phyloP scores from a whole-genome alignment of 2,113 vertebrate genomes.

The Cynocephalus volans region DNA sequence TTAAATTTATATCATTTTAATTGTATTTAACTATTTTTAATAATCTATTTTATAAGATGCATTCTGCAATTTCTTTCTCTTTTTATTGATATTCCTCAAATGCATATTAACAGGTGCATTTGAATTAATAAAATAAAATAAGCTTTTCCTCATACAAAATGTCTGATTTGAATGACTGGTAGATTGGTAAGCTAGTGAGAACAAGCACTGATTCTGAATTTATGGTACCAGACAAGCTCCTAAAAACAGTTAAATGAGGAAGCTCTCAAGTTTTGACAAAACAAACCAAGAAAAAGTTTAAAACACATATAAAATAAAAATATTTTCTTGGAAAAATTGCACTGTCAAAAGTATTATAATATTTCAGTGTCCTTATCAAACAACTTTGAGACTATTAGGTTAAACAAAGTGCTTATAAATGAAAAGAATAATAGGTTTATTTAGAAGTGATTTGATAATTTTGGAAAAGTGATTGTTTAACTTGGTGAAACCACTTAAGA shows the following conservation, averaged over 20 bases:
- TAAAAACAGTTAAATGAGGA: background rate
- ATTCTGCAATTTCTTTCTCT: background rate
- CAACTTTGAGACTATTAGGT: background rate
- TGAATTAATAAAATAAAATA: slow-evolving; percentile 1
- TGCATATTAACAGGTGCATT: background rate
- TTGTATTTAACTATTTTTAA: slow-evolving; percentile 30
- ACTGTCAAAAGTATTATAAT: background rate
- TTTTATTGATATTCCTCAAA: background rate
- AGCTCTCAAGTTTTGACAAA: background rate
- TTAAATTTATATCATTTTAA: background rate
- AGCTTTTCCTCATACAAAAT: background rate
- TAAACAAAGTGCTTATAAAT: background rate
- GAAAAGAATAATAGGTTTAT: background rate
- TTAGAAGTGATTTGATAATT: background rate
- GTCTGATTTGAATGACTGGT: background rate
- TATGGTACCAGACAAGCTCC: background rate
- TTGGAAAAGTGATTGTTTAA: background rate
- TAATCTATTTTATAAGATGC: background rate
- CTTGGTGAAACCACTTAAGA: background rate
- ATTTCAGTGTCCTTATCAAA: background rate
- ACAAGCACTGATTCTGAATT: background rate
- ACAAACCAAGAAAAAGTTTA: background rate
- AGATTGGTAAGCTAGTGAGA: background rate
- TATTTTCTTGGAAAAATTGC: background rate
- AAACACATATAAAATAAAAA: background rate